Conservation (phyloP, 2,797 vertebrate genomes). For the Hybognathus amarus region DNA sequence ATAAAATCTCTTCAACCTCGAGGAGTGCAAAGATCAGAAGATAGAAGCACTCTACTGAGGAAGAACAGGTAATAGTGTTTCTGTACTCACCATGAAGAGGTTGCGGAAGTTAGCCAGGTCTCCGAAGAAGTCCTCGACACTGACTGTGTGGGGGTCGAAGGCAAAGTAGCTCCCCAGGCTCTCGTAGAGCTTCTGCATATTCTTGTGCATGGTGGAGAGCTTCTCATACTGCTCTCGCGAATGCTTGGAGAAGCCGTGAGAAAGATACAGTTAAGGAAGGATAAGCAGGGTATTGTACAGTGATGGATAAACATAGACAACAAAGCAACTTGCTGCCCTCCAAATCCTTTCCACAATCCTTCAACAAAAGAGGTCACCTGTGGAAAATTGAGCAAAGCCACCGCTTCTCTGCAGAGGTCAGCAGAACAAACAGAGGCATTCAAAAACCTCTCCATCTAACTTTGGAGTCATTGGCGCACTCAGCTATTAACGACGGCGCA, state of each 20-base stretch:
- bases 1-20: constrained; percentile 17
- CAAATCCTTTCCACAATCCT: neutral
- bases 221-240: constrained; percentile 94
- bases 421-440: constrained; percentile 70
- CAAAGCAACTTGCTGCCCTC: constrained; percentile 22
- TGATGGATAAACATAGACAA: constrained; percentile 23
- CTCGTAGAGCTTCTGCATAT: constrained; percentile 95
- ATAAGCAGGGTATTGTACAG: neutral
- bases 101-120: constrained; percentile 90
- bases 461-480: constrained; percentile 68
- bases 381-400: constrained; percentile 53
- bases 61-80: neutral
- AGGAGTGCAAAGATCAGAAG: constrained; percentile 9
- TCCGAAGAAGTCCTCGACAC: constrained; percentile 93
- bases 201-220: constrained; percentile 93
- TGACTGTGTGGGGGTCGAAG: constrained; percentile 88
- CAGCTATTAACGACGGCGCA: constrained; percentile 72
- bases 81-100: constrained; percentile 91
- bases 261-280: constrained; percentile 81
- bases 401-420: constrained; percentile 68
- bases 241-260: constrained; percentile 90
- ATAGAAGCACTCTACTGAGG: neutral
- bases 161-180: constrained; percentile 90
- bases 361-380: constrained; percentile 26
- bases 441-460: constrained; percentile 73